Base-by-base conservation (phyloP, 1,140 invertebrate genomes). In the Drosophila serrata region DNA sequence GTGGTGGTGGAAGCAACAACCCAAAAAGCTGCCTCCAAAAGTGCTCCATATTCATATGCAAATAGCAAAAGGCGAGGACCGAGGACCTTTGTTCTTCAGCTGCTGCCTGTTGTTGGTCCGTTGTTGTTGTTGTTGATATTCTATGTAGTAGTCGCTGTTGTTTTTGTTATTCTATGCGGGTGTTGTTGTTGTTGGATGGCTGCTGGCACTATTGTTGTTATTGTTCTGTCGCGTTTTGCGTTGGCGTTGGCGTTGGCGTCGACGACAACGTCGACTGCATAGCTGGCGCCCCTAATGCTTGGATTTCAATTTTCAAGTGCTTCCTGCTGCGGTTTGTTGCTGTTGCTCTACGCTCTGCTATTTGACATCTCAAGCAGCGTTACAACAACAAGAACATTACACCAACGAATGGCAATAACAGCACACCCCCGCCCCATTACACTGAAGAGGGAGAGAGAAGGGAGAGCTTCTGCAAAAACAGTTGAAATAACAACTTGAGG, bases 231-330 rank as follows among this genome's bases (percentile, higher is more conserved):
- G 49, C 49, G 46, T 29, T 48, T 42, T n/a, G 81, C 73, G 81
- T 81, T 81, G 75, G 82, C 74, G n/a, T n/a, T n/a, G n/a, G n/a
- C n/a, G n/a, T n/a, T n/a, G n/a, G n/a, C n/a, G 46, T 72, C 27
- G 19, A 12, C 42, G 29, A 33, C 24, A 62, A 35, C 59, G 6
- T 33, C 39, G 49, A 46, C 57, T 77, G 75, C 49, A 37, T 49
- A 74, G 61, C 40, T 87, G 85, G 84, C 84, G 85, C 85, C 81
- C 59, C 77, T 55, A 48, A 58, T 70, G 84, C 74, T 80, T 84
- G 84, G 84, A 87, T 88, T 87, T 87, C 84, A 84, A 87, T 87
- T 88, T 87, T 84, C 76, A 88, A 87, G 84, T 87, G 85, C 63
- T 90, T 87, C 85, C 84, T 87, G 82, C 72, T 87, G 80, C 65